Conservation (phyloP, 2,797 vertebrate species). For the Hybognathus amarus region DNA sequence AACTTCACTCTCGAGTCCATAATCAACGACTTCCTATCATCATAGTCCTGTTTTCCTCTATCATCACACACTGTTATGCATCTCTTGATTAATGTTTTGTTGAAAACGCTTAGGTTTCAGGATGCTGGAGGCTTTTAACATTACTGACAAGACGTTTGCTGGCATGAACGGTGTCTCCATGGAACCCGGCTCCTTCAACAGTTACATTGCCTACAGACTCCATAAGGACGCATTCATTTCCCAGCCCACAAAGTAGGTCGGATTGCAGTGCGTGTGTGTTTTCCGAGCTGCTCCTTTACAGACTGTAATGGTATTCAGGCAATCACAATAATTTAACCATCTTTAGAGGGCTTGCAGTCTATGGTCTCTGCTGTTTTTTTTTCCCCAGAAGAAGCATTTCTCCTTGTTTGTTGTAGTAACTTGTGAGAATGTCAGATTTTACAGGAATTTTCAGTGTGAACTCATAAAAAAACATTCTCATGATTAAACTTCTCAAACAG, state of each 20-base stretch:
- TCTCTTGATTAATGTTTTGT: slow-evolving; percentile 11
- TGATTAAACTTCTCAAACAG: slow-evolving; percentile 40
- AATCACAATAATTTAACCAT: slow-evolving; percentile 64
- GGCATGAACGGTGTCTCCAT: slow-evolving; percentile 92
- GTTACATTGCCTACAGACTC: slow-evolving; percentile 89
- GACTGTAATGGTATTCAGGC: slow-evolving; percentile 57
- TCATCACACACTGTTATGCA: slow-evolving; percentile 3
- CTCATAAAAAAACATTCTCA: slow-evolving; percentile 48
- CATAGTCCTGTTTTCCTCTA: neutral
- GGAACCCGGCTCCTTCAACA: slow-evolving; percentile 95
- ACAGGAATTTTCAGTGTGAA: slow-evolving; percentile 37
- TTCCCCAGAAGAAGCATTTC: slow-evolving; percentile 52
- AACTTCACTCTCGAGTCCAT: slow-evolving; percentile 41
- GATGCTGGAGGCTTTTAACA: slow-evolving; percentile 97
- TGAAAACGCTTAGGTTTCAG: slow-evolving; percentile 84
- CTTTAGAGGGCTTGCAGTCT: slow-evolving; percentile 57
- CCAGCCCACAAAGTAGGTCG: slow-evolving; percentile 91
- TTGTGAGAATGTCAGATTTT: slow-evolving; percentile 54
- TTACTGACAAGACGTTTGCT: slow-evolving; percentile 92
- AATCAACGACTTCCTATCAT: neutral
- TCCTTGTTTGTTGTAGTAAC: slow-evolving; percentile 61
- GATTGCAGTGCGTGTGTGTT: slow-evolving; percentile 25
- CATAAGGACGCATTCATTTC: slow-evolving; percentile 93
- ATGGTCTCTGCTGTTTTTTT: slow-evolving; percentile 50
- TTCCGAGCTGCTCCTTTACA: slow-evolving; percentile 44